A percentile compares a stretch with the other conserved stretches of the same genome.
Evolutionary conservation across 2,113 vertebrate genomes (phyloP).

Genomic region (Cynocephalus volans): DNA sequence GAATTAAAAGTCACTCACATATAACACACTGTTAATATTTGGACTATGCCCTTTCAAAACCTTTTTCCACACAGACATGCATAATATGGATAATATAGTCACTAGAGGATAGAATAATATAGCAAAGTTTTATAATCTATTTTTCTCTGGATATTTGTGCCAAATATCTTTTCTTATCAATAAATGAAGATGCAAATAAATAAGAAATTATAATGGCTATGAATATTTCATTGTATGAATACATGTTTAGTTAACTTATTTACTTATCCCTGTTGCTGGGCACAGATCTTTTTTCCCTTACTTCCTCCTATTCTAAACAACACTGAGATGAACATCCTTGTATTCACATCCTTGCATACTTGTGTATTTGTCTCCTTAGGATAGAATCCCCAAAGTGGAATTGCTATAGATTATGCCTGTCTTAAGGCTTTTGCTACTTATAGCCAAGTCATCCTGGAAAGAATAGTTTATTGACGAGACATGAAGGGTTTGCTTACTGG

Average conservation of each 20-base stretch:
- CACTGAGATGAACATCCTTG: constrained; percentile 44
- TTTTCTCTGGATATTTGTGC: neutral
- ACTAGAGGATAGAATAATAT: neutral
- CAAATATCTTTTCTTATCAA: neutral
- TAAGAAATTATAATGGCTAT: neutral
- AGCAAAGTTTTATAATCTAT: neutral
- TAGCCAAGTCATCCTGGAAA: neutral
- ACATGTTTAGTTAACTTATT: neutral
- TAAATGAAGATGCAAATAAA: neutral
- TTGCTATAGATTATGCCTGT: neutral
- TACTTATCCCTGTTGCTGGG: neutral
- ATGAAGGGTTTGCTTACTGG: constrained; percentile 46
- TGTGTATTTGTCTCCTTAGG: neutral
- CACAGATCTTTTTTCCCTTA: neutral
- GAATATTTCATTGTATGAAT: neutral
- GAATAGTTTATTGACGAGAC: constrained; percentile 17
- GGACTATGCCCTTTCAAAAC: neutral
- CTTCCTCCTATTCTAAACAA: constrained; percentile 54
- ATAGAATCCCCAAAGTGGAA: neutral
- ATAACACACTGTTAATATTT: neutral
- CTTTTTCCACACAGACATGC: neutral
- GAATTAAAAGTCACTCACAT: neutral
- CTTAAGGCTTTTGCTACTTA: neutral
- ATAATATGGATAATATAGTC: neutral
- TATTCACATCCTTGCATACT: too few relatives aligned